phyloP scores from a whole-genome alignment of 64 coral and sea anemone genomes.

The Hydrozoanthus tunicans region DNA sequence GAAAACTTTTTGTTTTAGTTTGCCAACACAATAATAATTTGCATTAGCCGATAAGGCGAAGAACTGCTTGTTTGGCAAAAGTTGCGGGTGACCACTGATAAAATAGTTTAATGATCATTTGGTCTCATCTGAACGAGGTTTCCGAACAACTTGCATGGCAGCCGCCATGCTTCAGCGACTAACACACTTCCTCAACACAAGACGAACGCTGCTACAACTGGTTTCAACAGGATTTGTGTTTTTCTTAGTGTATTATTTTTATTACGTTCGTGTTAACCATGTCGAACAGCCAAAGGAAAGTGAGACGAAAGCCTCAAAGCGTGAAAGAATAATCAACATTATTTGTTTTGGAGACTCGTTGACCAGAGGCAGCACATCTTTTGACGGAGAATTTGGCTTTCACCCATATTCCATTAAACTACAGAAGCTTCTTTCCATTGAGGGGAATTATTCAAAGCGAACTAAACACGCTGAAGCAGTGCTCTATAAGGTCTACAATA shows the following conservation, averaged over 20 bases:
- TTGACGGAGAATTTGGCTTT: background rate
- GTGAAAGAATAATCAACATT: conserved; percentile 14
- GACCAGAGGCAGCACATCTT: conserved; percentile 21
- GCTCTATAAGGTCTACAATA: conserved; percentile 58
- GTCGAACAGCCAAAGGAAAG: background rate
- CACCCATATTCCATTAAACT: conserved; percentile 54
- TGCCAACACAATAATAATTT: background rate
- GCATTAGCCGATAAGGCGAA: background rate
- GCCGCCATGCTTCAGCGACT: background rate
- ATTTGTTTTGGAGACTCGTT: conserved; percentile 76
- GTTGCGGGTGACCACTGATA: background rate
- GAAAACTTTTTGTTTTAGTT: conserved; percentile 26
- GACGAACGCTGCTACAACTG: background rate
- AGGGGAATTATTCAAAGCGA: background rate
- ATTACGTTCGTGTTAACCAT: background rate
- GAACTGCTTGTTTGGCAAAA: background rate
- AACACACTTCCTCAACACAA: background rate
- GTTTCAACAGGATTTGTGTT: background rate
- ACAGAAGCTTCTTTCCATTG: conserved; percentile 39
- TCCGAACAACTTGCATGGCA: background rate
- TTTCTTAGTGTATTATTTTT: conserved; percentile 9
- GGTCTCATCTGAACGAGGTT: background rate
- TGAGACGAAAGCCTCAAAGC: background rate
- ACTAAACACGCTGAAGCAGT: background rate
- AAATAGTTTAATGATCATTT: background rate